A percentile compares a stretch with the other conserved stretches of the same genome.
phyloP scores from a whole-genome alignment of 2,797 vertebrate species.

The Gymnothorax reevesii region DNA sequence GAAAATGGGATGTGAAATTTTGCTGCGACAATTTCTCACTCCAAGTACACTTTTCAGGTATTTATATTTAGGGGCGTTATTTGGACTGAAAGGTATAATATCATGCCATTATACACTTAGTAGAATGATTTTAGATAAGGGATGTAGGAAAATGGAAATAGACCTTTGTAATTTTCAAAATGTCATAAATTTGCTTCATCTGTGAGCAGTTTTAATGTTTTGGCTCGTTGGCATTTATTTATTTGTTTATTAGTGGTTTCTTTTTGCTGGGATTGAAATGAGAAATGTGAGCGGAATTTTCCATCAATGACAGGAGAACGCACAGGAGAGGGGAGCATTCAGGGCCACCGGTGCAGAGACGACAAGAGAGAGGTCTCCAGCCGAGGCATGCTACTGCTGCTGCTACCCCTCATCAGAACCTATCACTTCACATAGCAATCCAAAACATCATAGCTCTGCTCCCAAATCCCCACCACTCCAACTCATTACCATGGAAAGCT shows the following conservation, averaged over 20 bases:
- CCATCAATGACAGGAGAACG: not conserved
- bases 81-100: too few relatives aligned
- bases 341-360: not conserved
- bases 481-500: not conserved
- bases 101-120: too few relatives aligned
- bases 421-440: constrained; percentile 43
- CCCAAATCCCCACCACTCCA: constrained; percentile 3
- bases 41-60: too few relatives aligned
- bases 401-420: constrained; percentile 30
- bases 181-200: too few relatives aligned
- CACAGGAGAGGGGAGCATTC: not conserved
- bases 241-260: constrained; percentile 6
- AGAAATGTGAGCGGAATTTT: too few relatives aligned
- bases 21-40: too few relatives aligned
- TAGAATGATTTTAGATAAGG: too few relatives aligned
- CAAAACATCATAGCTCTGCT: constrained; percentile 19
- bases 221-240: not conserved
- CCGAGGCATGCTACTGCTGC: constrained; percentile 21
- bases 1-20: too few relatives aligned
- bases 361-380: not conserved
- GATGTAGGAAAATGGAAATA: too few relatives aligned
- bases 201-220: too few relatives aligned
- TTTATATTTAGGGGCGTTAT: too few relatives aligned
- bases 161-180: too few relatives aligned
- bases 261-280: constrained; percentile 5